These are phyloP conservation scores for Aptenodytes patagonicus DNA, from an alignment of 2,113 vertebrate genomes.

Conservation along the genomic window DNA sequence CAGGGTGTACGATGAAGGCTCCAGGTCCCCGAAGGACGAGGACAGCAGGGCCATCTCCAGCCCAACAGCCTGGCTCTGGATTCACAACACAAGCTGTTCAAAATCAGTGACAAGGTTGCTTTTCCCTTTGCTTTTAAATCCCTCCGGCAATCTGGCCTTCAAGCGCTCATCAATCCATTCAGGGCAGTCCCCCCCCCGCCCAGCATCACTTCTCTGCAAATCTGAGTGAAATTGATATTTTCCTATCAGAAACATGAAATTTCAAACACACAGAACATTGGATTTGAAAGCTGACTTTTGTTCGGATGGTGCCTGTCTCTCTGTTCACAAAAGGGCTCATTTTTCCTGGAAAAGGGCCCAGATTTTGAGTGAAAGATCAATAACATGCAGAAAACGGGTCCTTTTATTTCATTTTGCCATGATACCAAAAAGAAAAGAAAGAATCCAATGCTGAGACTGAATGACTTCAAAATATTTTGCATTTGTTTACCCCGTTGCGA, in stretches of 20 bases:
- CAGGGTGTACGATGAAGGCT: rapidly evolving
- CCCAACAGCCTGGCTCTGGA: neutral
- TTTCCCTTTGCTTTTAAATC: conserved; percentile 3
- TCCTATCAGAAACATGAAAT: conserved; percentile 42
- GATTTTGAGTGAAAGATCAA: conserved; percentile 67
- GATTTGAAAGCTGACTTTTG: conserved; percentile 62
- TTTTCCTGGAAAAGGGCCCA: conserved; percentile 65
- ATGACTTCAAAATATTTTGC: conserved; percentile 57
- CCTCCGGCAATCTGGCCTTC: neutral
- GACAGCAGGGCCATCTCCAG: neutral
- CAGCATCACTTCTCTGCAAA: neutral
- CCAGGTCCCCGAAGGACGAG: rapidly evolving
- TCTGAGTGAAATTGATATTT: conserved; percentile 58
- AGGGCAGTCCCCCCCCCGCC: neutral
- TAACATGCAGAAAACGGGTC: neutral
- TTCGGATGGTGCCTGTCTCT: conserved; percentile 56
- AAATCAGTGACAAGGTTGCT: neutral
- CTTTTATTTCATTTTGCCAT: conserved; percentile 50
- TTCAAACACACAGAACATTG: conserved; percentile 22
- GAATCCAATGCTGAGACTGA: neutral
- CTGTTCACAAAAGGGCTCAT: conserved; percentile 62
- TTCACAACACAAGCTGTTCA: neutral
- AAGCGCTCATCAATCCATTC: neutral
- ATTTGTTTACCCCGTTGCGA: neutral
- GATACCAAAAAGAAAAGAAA: conserved; percentile 9